phyloP scores from a whole-genome alignment of 35 echinoderm and acorn worm genomes.

The Ophiothrix spiculata region DNA sequence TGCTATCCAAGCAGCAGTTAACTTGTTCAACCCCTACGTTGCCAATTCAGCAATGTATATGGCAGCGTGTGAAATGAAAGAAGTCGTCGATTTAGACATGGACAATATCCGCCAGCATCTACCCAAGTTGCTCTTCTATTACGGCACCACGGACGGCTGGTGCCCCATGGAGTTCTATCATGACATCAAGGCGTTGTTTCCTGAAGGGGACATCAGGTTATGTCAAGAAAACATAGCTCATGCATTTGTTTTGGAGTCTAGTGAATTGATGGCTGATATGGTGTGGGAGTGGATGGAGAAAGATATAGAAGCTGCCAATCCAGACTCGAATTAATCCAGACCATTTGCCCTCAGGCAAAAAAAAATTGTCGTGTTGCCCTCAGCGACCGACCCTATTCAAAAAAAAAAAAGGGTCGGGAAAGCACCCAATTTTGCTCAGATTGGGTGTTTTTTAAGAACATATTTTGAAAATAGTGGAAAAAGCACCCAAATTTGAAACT shows the following conservation, averaged over 20 bases:
- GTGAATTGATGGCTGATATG: constrained; percentile 61
- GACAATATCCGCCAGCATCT: constrained; percentile 34
- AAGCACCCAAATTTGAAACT: too few species aligned
- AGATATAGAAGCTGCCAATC: not conserved
- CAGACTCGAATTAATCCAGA: not conserved
- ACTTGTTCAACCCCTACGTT: constrained; percentile 54
- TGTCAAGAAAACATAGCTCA: constrained; percentile 54
- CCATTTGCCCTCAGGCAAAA: too few species aligned
- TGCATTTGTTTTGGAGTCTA: constrained; percentile 67
- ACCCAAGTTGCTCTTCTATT: constrained; percentile 63
- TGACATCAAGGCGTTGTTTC: constrained; percentile 40
- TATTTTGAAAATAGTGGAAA: too few species aligned
- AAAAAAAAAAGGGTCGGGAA: too few species aligned
- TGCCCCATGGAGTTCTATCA: constrained; percentile 50
- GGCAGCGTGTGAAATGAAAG: constrained; percentile 64
- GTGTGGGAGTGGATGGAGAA: constrained; percentile 55
- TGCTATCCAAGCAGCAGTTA: constrained; percentile 40
- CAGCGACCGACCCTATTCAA: too few species aligned
- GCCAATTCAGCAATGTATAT: constrained; percentile 42
- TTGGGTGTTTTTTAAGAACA: too few species aligned
- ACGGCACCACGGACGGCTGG: constrained; percentile 59
- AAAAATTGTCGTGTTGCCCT: too few species aligned
- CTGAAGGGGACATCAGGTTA: constrained; percentile 63
- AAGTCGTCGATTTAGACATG: constrained; percentile 46
- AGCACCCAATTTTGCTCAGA: too few species aligned